These are phyloP conservation scores for Magallana angulata DNA, from an alignment of 1,140 invertebrate species.

Conservation along the genomic window DNA sequence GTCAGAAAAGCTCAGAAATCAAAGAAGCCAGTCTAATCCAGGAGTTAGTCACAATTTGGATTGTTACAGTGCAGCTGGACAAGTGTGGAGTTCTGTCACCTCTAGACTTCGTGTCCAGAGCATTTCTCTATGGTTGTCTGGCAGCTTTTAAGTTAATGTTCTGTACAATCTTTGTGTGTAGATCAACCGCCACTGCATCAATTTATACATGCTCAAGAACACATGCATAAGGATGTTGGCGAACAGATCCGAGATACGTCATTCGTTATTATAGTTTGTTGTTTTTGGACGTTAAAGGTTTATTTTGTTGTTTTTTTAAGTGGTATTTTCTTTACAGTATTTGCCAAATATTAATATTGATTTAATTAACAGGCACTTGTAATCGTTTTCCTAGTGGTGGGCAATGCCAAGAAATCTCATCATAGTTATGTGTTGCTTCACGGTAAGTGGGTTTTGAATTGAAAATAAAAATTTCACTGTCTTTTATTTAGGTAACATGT, in stretches of 20 bases:
- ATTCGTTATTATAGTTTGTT: not conserved
- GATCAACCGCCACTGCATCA: not conserved
- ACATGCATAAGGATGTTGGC: not conserved
- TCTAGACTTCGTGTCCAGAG: constrained; percentile 21
- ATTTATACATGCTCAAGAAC: not conserved
- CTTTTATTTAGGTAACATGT: too few relatives aligned
- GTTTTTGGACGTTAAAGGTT: too few relatives aligned
- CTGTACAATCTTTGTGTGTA: constrained; percentile 7
- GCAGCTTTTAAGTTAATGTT: not conserved
- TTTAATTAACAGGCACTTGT: too few relatives aligned
- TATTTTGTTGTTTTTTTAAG: too few relatives aligned
- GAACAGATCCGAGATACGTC: not conserved
- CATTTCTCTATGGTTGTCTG: not conserved
- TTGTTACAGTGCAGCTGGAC: not conserved
- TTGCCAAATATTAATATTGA: too few relatives aligned
- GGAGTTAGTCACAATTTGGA: not conserved
- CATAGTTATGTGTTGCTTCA: too few relatives aligned
- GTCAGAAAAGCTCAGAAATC: not conserved
- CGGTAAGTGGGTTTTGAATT: too few relatives aligned
- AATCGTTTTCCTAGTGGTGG: too few relatives aligned
- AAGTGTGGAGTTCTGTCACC: not conserved
- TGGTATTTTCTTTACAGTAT: too few relatives aligned
- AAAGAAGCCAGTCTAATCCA: constrained; percentile 14
- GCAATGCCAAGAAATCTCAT: too few relatives aligned
- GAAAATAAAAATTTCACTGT: too few relatives aligned